Base-by-base conservation (phyloP, 2,888 invertebrate species). In the Mallateleia sp. region DNA sequence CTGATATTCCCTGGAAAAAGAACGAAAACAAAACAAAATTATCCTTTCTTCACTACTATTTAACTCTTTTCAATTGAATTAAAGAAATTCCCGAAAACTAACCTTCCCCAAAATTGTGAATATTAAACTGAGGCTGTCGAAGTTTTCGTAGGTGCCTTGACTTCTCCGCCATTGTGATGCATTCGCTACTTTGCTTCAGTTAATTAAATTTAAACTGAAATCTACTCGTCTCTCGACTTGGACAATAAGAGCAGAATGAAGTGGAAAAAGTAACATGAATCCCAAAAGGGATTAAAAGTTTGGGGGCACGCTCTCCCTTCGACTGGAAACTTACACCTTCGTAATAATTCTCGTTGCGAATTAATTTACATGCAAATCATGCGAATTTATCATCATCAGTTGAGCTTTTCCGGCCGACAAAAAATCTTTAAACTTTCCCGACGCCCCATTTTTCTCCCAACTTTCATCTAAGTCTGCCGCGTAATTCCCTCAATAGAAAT, bases 161-260 rank as follows among this genome's bases (percentile, higher is more conserved):
- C n/a, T 32, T 32, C 8, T 32, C 32, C 32, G 8, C 32, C 32
- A 22, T 32, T 58, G 32, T 45, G 42, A 67, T 78, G 67, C 34
- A 58, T 67, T 67, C 45, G 47, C 18, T 47, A 54, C 77, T 56
- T 58, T 38, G 60, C 56, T 47, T 24, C 69, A 45, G 79, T 79
- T 79, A 79, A 79, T 79, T 79, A 79, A 79, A 79, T 62, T 38
- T 58, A 24, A 67, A 62, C 28, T 15, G 28, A 22, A 79, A 62
- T 60, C 52, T 52, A 79, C 45, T n/a, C 22, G n/a, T 20, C 15
- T 32, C 32, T 32, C 32, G 8, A 32, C 32, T 64, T 42, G 32
- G 32, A 32, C 32, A 32, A 32, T 32, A 32, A 71, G 67, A 71
- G 32, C 45, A 38, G 62, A 42, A 58, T 71, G 69, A 25, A 47